Conservation (phyloP, 2,113 vertebrate genomes). For the Nothocercus nigrocapillus region DNA sequence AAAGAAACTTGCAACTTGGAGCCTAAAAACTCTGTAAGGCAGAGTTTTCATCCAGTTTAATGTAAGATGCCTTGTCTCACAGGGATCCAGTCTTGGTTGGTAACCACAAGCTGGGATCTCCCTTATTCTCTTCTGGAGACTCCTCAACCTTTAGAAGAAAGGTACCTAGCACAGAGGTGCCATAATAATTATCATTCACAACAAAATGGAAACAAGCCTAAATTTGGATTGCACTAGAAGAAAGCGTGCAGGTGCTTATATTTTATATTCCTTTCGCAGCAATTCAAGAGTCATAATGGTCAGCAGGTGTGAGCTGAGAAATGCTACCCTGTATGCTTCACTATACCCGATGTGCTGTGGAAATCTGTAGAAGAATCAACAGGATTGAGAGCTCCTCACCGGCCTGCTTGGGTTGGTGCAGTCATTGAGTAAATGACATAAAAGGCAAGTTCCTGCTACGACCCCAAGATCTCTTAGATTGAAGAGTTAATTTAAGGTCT, state of each 20-base stretch:
- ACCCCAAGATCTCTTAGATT: rapidly evolving
- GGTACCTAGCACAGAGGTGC: not conserved
- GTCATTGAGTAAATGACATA: not conserved
- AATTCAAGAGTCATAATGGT: not conserved
- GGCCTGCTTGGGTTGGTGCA: not conserved
- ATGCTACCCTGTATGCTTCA: not conserved
- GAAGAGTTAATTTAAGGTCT: not conserved
- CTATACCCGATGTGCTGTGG: not conserved
- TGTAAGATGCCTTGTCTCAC: not conserved
- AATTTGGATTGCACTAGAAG: not conserved
- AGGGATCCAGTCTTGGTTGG: not conserved
- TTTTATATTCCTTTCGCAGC: not conserved
- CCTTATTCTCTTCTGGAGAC: not conserved
- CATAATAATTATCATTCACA: not conserved
- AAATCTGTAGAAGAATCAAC: not conserved
- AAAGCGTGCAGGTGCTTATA: not conserved
- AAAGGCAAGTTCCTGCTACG: not conserved
- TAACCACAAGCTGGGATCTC: not conserved
- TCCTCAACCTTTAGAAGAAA: not conserved
- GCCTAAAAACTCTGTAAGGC: not conserved
- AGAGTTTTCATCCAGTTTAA: not conserved
- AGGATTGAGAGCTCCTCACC: not conserved
- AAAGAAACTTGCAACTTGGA: not conserved
- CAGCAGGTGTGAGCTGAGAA: not conserved
- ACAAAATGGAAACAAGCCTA: not conserved